phyloP scores from a whole-genome alignment of 1,140 invertebrate genomes.

The Chionoecetes opilio region DNA sequence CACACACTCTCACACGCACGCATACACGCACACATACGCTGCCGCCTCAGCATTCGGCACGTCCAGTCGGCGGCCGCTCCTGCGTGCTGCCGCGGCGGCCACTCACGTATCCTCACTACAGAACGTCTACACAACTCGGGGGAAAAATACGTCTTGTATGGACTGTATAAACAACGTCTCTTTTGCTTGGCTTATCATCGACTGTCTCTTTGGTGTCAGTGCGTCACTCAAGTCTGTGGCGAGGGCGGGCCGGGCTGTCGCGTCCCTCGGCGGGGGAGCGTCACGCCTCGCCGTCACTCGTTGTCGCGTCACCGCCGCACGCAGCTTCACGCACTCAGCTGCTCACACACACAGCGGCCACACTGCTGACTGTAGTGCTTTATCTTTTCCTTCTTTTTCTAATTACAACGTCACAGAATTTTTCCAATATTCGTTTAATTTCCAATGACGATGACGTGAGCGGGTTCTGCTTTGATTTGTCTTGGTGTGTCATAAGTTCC shows the following conservation, averaged over 20 bases:
- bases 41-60: conserved; percentile 2
- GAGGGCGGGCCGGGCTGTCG: background rate
- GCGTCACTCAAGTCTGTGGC: background rate
- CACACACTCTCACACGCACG: conserved; percentile 15
- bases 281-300: background rate
- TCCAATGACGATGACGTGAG: background rate
- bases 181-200: background rate
- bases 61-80: background rate
- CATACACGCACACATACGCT: background rate
- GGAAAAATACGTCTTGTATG: background rate
- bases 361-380: background rate
- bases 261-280: background rate
- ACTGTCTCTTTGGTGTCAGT: background rate
- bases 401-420: background rate
- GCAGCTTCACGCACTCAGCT: background rate
- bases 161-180: conserved; percentile 27
- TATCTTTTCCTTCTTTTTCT: background rate
- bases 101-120: background rate
- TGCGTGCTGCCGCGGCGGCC: conserved; percentile 11
- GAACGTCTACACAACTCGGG: background rate
- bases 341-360: background rate
- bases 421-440: background rate
- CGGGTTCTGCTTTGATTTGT: background rate
- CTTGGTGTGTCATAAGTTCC: background rate
- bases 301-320: background rate